Percentiles rank a stretch among this genome's conserved stretches.
Conservation (phyloP, 64 coral and sea anemone species). For the Trachythela sp. region DNA sequence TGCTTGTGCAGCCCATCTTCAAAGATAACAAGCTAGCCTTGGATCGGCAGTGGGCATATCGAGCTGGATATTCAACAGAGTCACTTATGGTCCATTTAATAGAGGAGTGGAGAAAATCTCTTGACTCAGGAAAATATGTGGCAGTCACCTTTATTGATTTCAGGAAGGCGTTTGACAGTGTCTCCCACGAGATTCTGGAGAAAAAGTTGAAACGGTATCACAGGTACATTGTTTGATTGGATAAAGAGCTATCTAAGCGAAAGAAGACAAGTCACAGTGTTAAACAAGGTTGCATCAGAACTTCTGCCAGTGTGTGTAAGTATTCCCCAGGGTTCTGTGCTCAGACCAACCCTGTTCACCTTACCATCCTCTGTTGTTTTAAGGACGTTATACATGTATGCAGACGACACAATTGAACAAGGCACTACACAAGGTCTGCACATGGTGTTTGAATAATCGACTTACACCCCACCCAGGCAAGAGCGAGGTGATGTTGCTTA, state of each 20-base stretch:
- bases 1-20: not conserved
- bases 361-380: conserved; percentile 20
- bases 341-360: conserved; percentile 36
- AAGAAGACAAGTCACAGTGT: not conserved
- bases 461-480: conserved; percentile 15
- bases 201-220: conserved; percentile 8
- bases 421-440: not conserved
- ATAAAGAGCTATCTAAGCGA: conserved; percentile 13
- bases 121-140: conserved; percentile 27
- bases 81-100: conserved; percentile 28
- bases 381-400: conserved; percentile 15
- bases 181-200: not conserved
- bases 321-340: conserved; percentile 41
- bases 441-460: not conserved
- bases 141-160: conserved; percentile 27
- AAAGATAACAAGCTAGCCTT: not conserved
- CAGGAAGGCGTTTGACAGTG: conserved; percentile 32
- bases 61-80: not conserved
- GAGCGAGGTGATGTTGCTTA: conserved; percentile 1
- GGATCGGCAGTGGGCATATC: too few relatives aligned
- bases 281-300: not conserved
- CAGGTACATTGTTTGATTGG: not conserved
- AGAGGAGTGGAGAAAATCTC: conserved; percentile 24
- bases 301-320: not conserved
- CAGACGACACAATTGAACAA: conserved; percentile 33